Evolutionary conservation across 2,113 vertebrate species (phyloP), one percentile per base, ranked within the genome.

Genomic region (Sturnus vulgaris): DNA sequence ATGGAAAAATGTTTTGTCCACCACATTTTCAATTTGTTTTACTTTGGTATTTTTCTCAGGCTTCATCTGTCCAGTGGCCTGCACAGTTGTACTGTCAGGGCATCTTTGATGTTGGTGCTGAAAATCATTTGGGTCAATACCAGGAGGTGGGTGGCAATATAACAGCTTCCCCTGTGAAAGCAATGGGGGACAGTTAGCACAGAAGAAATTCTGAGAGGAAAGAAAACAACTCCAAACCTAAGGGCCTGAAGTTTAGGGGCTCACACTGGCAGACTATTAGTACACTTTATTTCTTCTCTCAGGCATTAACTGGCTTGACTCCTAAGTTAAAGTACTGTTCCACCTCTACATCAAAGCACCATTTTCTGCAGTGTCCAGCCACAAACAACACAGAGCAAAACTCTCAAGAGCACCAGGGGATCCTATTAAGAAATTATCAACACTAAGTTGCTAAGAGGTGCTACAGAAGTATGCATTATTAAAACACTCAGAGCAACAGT

Each of bases 1-100:
- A 95, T 99, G 98, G 92, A 99, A 99, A 97, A 99, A 99, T 5
- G 97, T 97, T 96, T 98, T 98, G 96, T 99, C 99, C 24, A 99
- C 99, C 12, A 97, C 66, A 91, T 99, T 99, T 97, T 99, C 99
- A 39, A 99, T 99, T 85, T 98, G 98, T 90, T 97, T 98, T 83
- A 96, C 92, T 96, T 97, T 99, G n/a, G 70, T 95, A 31, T 90
- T 96, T 72, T 95, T 97, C 59, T 76, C 78, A 9, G 80, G 46
- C 24, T 93, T 91, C 24, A 47, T 63, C 63, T 88, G 71, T 33
- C 91, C 65, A 12, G 64, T 23, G 16, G 86, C 84, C 2, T 37
- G 31, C 19, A 92, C 55, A 4, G 1, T 47, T 28, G 47, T 95
- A 44, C 63, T 94, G 66, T 93, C 90, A 25, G 86, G 40, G 37